phyloP scores from a whole-genome alignment of 1,140 invertebrate species.

The Drosophila kurseongensis region DNA sequence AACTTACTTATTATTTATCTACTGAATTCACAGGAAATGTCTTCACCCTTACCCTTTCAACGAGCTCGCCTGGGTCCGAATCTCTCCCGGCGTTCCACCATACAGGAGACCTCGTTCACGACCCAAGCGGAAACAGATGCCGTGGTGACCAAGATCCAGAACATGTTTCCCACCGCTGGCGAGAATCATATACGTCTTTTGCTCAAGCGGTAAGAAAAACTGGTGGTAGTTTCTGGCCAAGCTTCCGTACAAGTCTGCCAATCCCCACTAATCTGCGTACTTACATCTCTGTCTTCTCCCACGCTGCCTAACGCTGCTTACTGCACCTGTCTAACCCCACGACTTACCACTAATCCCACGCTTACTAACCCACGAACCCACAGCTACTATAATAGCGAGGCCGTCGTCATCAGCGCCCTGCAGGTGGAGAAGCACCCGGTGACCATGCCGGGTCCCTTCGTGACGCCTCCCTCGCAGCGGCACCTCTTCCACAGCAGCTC shows the following conservation, averaged over 20 bases:
- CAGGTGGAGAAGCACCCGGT: conserved; percentile 97
- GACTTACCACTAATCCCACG: conserved; percentile 32
- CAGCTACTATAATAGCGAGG: conserved; percentile 96
- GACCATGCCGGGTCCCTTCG: conserved; percentile 92
- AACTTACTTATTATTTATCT: neutral
- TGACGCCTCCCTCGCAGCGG: conserved; percentile 88
- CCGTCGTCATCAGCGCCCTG: conserved; percentile 95
- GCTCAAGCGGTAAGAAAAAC: conserved; percentile 92
- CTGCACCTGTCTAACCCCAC: conserved; percentile 53
- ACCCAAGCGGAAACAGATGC: conserved; percentile 88
- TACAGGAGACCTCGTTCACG: conserved; percentile 89
- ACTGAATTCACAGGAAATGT: conserved; percentile 68
- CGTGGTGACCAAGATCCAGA: conserved; percentile 92
- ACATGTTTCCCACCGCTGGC: conserved; percentile 96
- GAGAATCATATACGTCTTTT: conserved; percentile 94
- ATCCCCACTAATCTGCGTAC: conserved; percentile 60
- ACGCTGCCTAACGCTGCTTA: conserved; percentile 62
- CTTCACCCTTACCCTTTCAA: conserved; percentile 83
- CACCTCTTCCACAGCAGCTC: conserved; percentile 82
- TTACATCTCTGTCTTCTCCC: conserved; percentile 61
- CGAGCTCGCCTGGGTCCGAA: conserved; percentile 82
- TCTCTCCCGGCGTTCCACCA: conserved; percentile 86
- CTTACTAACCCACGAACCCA: conserved; percentile 51
- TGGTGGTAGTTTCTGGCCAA: too few species aligned
- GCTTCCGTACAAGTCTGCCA: conserved; percentile 19